Evolutionary conservation across 1,140 invertebrate genomes (phyloP).

Genomic region (Panagrolaimus sp.): DNA sequence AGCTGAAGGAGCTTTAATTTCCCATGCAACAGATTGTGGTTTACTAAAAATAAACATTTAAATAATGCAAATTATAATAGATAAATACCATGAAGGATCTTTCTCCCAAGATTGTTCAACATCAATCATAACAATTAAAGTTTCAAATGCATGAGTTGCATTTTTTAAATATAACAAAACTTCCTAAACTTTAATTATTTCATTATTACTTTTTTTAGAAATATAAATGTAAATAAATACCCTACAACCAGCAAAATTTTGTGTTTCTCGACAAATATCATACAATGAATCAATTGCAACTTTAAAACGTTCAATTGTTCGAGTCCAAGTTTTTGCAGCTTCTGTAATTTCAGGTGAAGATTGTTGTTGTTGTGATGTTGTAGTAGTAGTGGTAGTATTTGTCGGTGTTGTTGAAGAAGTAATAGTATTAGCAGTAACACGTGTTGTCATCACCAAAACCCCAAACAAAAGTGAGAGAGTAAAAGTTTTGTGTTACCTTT

Average conservation of each 20-base stretch:
- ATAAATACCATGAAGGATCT: not conserved
- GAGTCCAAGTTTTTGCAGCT: constrained; percentile 34
- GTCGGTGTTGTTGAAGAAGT: no score
- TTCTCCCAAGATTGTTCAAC: constrained; percentile 34
- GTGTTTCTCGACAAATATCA: constrained; percentile 27
- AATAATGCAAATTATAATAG: not conserved
- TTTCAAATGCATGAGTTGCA: constrained; percentile 38
- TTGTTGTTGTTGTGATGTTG: no score
- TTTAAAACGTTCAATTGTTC: constrained; percentile 30
- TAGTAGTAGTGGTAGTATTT: no score
- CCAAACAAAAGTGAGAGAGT: no score
- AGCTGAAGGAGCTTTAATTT: not conserved
- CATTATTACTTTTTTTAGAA: not conserved
- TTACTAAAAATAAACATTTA: constrained; percentile 7
- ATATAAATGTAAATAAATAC: constrained; percentile 3
- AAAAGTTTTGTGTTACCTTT: no score
- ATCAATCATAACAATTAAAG: constrained; percentile 36
- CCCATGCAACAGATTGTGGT: constrained; percentile 5
- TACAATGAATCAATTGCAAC: constrained; percentile 36
- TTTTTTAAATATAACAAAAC: constrained; percentile 38
- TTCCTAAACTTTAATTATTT: constrained; percentile 30
- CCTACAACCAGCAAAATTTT: constrained; percentile 33
- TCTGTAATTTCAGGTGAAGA: not conserved
- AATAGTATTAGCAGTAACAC: no score
- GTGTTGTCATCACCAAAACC: no score